These are phyloP conservation scores for Iguana delicatissima DNA, from an alignment of 2,797 vertebrate genomes.

Conservation along the genomic window DNA sequence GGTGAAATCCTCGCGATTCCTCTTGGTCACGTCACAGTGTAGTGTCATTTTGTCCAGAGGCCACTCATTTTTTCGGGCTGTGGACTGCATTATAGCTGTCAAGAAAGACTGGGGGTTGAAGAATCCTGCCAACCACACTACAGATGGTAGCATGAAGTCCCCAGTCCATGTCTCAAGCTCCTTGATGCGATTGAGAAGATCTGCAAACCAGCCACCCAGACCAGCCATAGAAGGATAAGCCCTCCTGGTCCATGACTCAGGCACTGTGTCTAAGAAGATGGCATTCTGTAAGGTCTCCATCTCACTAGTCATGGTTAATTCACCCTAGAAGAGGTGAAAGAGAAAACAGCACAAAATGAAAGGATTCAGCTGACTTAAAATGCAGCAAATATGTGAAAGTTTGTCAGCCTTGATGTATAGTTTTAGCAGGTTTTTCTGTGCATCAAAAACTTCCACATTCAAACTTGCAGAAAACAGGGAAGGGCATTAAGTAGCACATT, in stretches of 20 bases:
- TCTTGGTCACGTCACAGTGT: slow-evolving; percentile 95
- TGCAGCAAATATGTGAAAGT: neutral
- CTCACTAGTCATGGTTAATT: slow-evolving; percentile 92
- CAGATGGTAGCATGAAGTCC: slow-evolving; percentile 88
- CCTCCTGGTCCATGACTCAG: slow-evolving; percentile 87
- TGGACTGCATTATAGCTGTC: slow-evolving; percentile 95
- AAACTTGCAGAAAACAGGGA: neutral
- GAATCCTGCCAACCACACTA: slow-evolving; percentile 93
- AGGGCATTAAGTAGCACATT: neutral
- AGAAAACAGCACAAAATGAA: slow-evolving; percentile 4
- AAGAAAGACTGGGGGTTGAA: slow-evolving; percentile 97
- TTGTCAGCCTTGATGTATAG: neutral
- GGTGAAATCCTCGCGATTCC: slow-evolving; percentile 88
- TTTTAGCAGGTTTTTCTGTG: neutral
- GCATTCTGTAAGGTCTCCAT: slow-evolving; percentile 93
- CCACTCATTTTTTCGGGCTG: slow-evolving; percentile 89
- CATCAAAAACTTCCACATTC: neutral
- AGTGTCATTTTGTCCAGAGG: slow-evolving; percentile 93
- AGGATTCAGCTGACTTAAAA: neutral
- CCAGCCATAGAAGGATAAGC: slow-evolving; percentile 92
- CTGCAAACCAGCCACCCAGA: slow-evolving; percentile 89
- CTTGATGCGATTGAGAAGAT: slow-evolving; percentile 90
- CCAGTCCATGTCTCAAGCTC: slow-evolving; percentile 91
- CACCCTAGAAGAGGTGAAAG: slow-evolving; percentile 82
- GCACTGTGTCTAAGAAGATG: slow-evolving; percentile 88